Conservation (phyloP, 1,140 invertebrate genomes). For the Microvelia longipes region DNA sequence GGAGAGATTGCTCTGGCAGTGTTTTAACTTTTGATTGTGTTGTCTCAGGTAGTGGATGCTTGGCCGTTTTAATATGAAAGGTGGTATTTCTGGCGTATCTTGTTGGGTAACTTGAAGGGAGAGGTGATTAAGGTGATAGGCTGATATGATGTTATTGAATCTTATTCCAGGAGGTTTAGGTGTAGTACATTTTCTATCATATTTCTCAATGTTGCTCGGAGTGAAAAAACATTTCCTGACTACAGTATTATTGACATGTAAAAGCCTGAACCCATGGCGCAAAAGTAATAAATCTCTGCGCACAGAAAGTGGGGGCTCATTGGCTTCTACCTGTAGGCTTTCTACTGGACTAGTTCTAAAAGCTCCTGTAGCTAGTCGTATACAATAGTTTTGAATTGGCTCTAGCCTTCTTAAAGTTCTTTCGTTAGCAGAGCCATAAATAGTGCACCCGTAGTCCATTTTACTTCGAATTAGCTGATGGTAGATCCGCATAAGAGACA, state of each 20-base stretch:
- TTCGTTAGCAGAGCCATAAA: neutral
- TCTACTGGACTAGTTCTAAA: neutral
- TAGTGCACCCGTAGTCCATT: neutral
- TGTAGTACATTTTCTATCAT: neutral
- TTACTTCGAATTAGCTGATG: neutral
- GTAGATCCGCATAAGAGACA: neutral
- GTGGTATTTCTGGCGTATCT: neutral
- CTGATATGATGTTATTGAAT: neutral
- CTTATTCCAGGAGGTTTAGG: neutral
- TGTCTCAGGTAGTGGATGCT: neutral
- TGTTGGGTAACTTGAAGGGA: neutral
- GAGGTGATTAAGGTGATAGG: neutral
- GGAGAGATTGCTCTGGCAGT: neutral
- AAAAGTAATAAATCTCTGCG: neutral
- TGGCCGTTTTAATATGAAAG: neutral
- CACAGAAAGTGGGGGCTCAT: neutral
- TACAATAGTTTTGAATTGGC: neutral
- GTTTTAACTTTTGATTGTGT: neutral
- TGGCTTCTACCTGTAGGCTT: neutral
- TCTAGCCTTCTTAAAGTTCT: neutral
- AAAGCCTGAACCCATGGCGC: neutral
- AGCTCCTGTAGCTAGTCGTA: neutral
- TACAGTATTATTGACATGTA: neutral
- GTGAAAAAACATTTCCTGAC: neutral
- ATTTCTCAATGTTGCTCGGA: neutral